Evolutionary conservation across 2,888 invertebrate species (phyloP).

Genomic region (Masnerella sp.): DNA sequence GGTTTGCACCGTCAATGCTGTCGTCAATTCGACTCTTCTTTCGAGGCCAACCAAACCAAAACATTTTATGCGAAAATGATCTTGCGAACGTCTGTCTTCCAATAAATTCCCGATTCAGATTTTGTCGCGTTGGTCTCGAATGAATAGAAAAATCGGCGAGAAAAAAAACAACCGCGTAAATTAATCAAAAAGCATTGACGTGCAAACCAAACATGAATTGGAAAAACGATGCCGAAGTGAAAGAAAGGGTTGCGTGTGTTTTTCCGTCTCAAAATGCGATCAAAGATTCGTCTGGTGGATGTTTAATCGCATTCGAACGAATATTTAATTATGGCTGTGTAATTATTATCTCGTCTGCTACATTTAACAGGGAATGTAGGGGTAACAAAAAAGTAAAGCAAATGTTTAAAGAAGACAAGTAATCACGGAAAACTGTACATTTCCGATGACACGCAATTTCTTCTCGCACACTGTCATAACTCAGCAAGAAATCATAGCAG

Average conservation of each 20-base stretch:
- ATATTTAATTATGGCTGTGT: constrained; percentile 54
- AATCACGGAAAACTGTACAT: constrained; percentile 16
- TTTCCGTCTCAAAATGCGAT: too few relatives aligned
- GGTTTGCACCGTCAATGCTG: constrained; percentile 2
- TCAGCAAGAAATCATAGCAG: constrained; percentile 42
- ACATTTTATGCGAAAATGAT: too few relatives aligned
- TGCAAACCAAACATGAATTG: constrained; percentile 2
- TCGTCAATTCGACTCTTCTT: constrained; percentile 7
- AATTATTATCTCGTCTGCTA: constrained; percentile 37
- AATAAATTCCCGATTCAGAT: too few relatives aligned
- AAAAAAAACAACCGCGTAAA: too few relatives aligned
- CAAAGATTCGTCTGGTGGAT: too few relatives aligned
- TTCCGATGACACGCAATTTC: constrained; percentile 44
- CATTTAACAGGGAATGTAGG: constrained; percentile 32
- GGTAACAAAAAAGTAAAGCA: neutral
- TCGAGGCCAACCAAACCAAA: too few relatives aligned
- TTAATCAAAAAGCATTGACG: constrained; percentile 8
- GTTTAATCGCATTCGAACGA: too few relatives aligned
- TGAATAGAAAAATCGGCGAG: too few relatives aligned
- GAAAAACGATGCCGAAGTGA: constrained; percentile 21
- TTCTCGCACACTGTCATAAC: constrained; percentile 50
- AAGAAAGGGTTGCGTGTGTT: constrained; percentile 17
- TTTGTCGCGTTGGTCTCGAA: too few relatives aligned
- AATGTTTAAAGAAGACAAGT: neutral
- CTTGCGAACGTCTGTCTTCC: too few relatives aligned